Conservation (phyloP, 2,113 vertebrate species). For the Arothron firmamentum region DNA sequence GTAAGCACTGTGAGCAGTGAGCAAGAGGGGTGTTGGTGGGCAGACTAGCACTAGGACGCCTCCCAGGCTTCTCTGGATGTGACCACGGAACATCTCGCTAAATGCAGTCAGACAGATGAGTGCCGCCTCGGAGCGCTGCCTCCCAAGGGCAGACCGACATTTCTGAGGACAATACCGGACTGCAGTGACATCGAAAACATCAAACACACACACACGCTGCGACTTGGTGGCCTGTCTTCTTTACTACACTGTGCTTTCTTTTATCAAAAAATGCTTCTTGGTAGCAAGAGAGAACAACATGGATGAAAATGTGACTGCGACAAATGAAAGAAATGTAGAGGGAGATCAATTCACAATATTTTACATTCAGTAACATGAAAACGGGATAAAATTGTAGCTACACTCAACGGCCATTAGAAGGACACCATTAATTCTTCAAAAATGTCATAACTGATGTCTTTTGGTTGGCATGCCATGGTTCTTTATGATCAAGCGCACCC, state of each 20-base stretch:
- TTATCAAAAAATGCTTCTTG: slow-evolving; percentile 47
- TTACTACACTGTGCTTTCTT: slow-evolving; percentile 18
- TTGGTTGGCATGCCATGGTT: background rate
- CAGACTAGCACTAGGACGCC: slow-evolving; percentile 50
- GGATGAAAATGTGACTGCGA: slow-evolving; percentile 43
- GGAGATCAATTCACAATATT: background rate
- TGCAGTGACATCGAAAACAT: slow-evolving; percentile 63
- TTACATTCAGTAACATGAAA: background rate
- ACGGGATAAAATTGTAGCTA: background rate
- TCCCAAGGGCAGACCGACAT: slow-evolving; percentile 74
- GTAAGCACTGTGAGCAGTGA: slow-evolving; percentile 27
- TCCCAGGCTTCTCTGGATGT: slow-evolving; percentile 56
- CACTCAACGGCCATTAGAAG: background rate
- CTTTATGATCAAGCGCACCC: background rate
- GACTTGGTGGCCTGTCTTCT: slow-evolving; percentile 11
- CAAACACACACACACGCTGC: slow-evolving; percentile 4
- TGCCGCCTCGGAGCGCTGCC: slow-evolving; percentile 59
- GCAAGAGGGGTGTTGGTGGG: slow-evolving; percentile 46
- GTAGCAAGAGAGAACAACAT: slow-evolving; percentile 31
- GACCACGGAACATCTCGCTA: slow-evolving; percentile 62
- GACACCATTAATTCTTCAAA: background rate
- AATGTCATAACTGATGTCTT: background rate
- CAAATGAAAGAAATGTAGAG: slow-evolving; percentile 36
- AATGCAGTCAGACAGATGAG: slow-evolving; percentile 74
- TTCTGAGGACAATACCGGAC: slow-evolving; percentile 72